Percentiles rank a stretch among this genome's conserved stretches.
These are phyloP conservation scores for Meteorus colon DNA, from an alignment of 2,888 invertebrate species.

Conservation along the genomic window DNA sequence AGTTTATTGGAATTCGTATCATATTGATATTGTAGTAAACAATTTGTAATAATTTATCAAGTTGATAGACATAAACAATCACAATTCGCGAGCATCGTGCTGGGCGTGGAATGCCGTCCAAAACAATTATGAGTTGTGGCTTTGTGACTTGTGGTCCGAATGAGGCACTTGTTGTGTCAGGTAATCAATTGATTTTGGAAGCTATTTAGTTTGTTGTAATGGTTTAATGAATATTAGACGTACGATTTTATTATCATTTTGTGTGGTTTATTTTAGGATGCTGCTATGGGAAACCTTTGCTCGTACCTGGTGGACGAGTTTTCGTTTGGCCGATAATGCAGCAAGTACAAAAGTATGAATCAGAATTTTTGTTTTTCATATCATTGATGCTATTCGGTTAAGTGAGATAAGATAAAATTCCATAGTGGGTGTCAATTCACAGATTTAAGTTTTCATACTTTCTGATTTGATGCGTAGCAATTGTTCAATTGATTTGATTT, in stretches of 20 bases:
- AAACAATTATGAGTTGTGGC: slow-evolving; percentile 82
- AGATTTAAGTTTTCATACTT: no score
- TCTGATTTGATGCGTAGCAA: no score
- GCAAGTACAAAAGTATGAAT: slow-evolving; percentile 83
- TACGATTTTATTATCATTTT: slow-evolving; percentile 10
- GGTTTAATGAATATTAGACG: background rate
- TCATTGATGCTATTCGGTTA: background rate
- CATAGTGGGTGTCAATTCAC: no score
- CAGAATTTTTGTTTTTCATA: background rate
- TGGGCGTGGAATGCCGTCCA: slow-evolving; percentile 37
- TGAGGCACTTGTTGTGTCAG: slow-evolving; percentile 95
- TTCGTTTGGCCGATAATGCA: slow-evolving; percentile 97
- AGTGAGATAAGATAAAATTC: no score
- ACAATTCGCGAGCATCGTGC: slow-evolving; percentile 28
- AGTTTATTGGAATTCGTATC: background rate
- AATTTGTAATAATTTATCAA: background rate
- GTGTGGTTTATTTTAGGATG: slow-evolving; percentile 81
- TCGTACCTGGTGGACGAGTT: slow-evolving; percentile 96
- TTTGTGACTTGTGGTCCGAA: slow-evolving; percentile 97
- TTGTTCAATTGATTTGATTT: no score
- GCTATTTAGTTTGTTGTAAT: background rate
- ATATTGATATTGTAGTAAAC: background rate
- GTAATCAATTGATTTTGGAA: slow-evolving; percentile 74
- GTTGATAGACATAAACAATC: background rate
- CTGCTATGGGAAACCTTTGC: slow-evolving; percentile 92